A percentile compares a stretch with the other conserved stretches of the same genome.
These are phyloP conservation scores for Lepidochrysops patricia DNA, from an alignment of 2,888 invertebrate genomes.

Conservation along the genomic window DNA sequence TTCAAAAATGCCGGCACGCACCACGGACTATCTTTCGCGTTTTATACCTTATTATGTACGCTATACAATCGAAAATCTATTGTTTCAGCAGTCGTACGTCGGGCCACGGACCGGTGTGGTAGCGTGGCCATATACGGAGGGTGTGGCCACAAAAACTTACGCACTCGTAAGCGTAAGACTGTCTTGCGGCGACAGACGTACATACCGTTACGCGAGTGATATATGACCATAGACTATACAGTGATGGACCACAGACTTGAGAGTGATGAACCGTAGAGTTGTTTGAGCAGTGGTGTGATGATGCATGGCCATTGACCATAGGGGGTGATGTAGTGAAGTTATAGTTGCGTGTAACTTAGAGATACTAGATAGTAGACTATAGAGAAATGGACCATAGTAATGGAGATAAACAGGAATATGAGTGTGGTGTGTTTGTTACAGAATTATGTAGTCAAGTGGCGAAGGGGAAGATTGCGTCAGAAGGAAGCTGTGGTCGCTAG, in stretches of 20 bases:
- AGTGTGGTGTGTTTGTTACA: too few relatives aligned
- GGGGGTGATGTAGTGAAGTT: not conserved
- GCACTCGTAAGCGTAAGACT: not conserved
- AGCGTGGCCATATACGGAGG: not conserved
- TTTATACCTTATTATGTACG: not conserved
- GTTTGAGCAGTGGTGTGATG: not conserved
- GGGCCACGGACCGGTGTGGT: not conserved
- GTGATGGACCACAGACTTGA: not conserved
- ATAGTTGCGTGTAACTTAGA: too few relatives aligned
- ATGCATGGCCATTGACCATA: not conserved
- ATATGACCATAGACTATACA: not conserved
- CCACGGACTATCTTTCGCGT: not conserved
- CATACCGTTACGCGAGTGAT: not conserved
- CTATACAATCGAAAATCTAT: not conserved
- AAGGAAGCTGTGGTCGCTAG: too few relatives aligned
- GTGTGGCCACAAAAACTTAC: not conserved
- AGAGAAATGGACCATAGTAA: too few relatives aligned
- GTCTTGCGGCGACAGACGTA: not conserved
- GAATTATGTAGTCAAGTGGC: too few relatives aligned
- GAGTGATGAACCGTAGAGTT: not conserved
- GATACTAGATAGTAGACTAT: too few relatives aligned
- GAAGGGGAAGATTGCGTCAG: too few relatives aligned
- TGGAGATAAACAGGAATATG: too few relatives aligned
- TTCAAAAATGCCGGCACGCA: constrained; percentile 1
- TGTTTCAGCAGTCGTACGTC: not conserved